Conservation (phyloP, 2,888 invertebrate species). For the Strigamia maritima region DNA sequence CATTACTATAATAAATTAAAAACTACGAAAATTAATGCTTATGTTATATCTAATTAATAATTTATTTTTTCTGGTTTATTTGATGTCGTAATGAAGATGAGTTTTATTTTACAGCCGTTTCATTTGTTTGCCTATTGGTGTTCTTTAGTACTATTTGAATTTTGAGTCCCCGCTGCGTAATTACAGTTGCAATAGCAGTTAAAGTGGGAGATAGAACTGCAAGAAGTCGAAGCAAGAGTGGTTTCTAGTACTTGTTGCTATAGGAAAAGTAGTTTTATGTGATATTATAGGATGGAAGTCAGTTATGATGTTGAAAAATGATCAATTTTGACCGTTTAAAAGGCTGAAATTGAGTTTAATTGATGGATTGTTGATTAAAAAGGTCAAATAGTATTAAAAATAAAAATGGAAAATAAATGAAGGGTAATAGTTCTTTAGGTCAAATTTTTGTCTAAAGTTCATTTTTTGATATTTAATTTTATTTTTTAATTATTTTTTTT, state of each 20-base stretch:
- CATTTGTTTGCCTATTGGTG: no score
- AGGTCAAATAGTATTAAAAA: background rate
- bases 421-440: constrained; percentile 6
- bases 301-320: no score
- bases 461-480: background rate
- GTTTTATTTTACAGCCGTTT: no score
- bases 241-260: background rate
- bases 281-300: no score
- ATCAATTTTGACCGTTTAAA: no score
- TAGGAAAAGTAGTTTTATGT: background rate
- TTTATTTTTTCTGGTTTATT: no score
- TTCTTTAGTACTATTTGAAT: no score
- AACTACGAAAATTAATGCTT: no score
- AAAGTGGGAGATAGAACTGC: background rate
- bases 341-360: background rate
- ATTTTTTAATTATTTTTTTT: background rate
- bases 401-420: background rate
- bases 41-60: no score
- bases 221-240: background rate
- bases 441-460: background rate
- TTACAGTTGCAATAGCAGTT: background rate
- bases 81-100: no score
- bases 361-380: background rate
- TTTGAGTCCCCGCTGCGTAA: background rate
- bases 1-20: no score